Conservation (phyloP, 2,888 invertebrate genomes). For the Sclerodermus sp. region DNA sequence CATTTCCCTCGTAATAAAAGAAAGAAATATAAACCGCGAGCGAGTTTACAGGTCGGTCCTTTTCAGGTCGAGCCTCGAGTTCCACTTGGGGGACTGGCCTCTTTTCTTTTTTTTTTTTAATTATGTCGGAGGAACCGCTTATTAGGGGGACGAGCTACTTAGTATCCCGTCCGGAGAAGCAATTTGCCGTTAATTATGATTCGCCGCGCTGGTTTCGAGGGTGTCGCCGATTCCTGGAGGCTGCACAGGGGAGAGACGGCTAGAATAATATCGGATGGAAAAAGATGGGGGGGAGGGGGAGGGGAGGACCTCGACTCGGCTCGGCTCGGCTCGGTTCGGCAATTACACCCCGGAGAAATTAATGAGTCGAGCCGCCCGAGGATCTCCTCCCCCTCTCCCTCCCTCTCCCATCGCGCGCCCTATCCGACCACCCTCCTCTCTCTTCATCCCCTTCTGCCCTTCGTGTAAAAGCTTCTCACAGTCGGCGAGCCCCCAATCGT, state of each 20-base stretch:
- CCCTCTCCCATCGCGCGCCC: slow-evolving; percentile 1
- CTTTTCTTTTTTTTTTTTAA: no score
- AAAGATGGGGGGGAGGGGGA: neutral
- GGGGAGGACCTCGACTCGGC: neutral
- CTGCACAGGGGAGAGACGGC: neutral
- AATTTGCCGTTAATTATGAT: slow-evolving; percentile 27
- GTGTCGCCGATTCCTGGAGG: slow-evolving; percentile 11
- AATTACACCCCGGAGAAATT: slow-evolving; percentile 34
- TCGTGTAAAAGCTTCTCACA: neutral
- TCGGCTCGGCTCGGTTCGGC: slow-evolving; percentile 11
- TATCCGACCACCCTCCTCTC: slow-evolving; percentile 9
- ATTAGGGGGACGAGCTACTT: slow-evolving; percentile 8
- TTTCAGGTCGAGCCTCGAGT: no score
- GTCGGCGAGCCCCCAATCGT: no score
- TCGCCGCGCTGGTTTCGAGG: neutral
- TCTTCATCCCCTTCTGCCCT: neutral
- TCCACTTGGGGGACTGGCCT: no score
- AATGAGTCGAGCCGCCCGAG: slow-evolving; percentile 26
- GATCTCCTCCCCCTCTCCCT: slow-evolving; percentile 9
- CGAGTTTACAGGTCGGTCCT: no score
- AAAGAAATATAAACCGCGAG: no score
- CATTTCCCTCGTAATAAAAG: no score
- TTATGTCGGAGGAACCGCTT: slow-evolving; percentile 7
- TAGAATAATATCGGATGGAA: neutral
- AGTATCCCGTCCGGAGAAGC: slow-evolving; percentile 20